Evolutionary conservation across 2,113 vertebrate genomes (phyloP).

Genomic region (Pogonocichla stellata): DNA sequence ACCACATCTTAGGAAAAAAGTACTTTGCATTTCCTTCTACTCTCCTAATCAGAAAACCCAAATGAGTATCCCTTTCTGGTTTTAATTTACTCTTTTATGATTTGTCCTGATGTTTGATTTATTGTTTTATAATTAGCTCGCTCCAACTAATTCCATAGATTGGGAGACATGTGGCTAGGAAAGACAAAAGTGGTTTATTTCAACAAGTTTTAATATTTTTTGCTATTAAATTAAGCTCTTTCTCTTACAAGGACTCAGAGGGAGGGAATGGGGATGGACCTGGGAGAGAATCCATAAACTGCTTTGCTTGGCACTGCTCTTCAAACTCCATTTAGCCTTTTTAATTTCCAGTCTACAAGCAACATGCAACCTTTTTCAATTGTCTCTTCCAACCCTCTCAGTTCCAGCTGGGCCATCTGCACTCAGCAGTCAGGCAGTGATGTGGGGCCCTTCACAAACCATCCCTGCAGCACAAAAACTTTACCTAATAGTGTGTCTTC

Average conservation of each 20-base stretch:
- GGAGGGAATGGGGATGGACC: neutral
- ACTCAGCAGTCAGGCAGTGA: neutral
- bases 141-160: neutral
- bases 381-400: neutral
- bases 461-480: fast-evolving
- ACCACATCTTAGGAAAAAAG: neutral
- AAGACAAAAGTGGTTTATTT: neutral
- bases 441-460: neutral
- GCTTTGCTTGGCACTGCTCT: neutral
- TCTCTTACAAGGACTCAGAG: neutral
- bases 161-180: neutral
- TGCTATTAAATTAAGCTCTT: neutral
- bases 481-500: slow-evolving; percentile 91
- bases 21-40: neutral
- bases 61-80: neutral
- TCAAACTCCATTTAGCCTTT: neutral
- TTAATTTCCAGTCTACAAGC: neutral
- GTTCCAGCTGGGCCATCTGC: neutral
- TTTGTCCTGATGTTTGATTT: neutral
- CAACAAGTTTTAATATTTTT: neutral
- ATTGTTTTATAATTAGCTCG: neutral
- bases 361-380: neutral
- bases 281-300: neutral
- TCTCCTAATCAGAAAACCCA: neutral
- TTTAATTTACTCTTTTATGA: neutral